These are phyloP conservation scores for Archips crataeganus DNA, from an alignment of 2,888 invertebrate species.

Conservation along the genomic window DNA sequence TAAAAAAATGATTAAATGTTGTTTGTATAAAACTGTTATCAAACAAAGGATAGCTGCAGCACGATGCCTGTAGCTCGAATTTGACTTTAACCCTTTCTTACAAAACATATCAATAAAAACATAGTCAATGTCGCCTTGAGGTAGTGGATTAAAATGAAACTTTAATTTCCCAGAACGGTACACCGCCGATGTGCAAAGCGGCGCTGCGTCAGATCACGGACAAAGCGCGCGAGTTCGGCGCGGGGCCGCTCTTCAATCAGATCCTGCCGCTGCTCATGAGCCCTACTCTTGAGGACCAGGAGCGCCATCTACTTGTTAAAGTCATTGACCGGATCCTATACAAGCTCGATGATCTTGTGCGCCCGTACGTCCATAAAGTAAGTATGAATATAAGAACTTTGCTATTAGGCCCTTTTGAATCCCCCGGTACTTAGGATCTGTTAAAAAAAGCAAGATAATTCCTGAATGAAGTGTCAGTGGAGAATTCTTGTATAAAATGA, in stretches of 20 bases:
- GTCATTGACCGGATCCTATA: slow-evolving; percentile 99
- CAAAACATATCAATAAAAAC: no score
- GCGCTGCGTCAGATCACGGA: slow-evolving; percentile 99
- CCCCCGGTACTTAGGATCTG: no score
- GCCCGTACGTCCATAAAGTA: slow-evolving; percentile 99
- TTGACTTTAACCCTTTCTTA: no score
- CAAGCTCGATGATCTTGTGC: slow-evolving; percentile 98
- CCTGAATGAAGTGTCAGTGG: no score
- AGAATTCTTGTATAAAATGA: no score
- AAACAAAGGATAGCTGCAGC: no score
- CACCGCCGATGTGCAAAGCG: slow-evolving; percentile 99
- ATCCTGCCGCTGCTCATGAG: slow-evolving; percentile 99
- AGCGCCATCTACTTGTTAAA: slow-evolving; percentile 98
- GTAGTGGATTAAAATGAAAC: neutral
- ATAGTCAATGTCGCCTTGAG: neutral
- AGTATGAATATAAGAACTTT: slow-evolving; percentile 43
- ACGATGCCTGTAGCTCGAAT: no score
- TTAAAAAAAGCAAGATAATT: no score
- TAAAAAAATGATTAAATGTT: no score
- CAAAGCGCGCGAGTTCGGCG: slow-evolving; percentile 99
- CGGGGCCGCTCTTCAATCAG: slow-evolving; percentile 99
- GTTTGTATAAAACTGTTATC: no score
- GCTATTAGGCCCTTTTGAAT: neutral
- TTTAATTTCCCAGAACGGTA: slow-evolving; percentile 90
- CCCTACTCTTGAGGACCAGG: slow-evolving; percentile 99